A percentile compares a stretch with the other conserved stretches of the same genome.
Conservation (phyloP, 2,113 vertebrate species). For the Petromus typicus region DNA sequence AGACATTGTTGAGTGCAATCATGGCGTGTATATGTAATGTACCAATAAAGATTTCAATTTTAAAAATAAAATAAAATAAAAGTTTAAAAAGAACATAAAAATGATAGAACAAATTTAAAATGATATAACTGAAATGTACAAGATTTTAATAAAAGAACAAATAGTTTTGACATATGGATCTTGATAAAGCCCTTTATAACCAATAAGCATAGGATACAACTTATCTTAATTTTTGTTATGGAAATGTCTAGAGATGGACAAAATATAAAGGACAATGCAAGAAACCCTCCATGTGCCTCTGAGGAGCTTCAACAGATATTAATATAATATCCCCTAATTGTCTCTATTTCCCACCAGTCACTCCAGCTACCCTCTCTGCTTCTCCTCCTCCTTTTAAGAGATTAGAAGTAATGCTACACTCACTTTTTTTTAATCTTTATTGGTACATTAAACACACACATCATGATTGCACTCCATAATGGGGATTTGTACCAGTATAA, state of each 20-base stretch:
- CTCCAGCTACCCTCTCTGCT: background rate
- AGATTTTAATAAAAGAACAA: slow-evolving; percentile 29
- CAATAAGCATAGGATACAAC: background rate
- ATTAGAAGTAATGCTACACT: background rate
- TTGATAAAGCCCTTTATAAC: background rate
- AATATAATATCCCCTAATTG: background rate
- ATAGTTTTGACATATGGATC: background rate
- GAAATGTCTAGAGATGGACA: background rate
- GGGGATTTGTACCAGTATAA: no score
- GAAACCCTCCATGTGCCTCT: background rate
- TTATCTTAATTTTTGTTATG: background rate
- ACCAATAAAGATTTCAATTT: no score
- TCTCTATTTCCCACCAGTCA: background rate
- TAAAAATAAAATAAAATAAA: no score
- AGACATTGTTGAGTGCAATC: no score
- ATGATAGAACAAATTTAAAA: background rate
- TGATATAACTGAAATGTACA: background rate
- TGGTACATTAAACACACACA: no score
- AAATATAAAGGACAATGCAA: background rate
- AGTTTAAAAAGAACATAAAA: no score
- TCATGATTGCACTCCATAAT: no score
- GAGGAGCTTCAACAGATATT: background rate
- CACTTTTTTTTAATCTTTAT: no score
- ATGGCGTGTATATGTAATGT: no score
- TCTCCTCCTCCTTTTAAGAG: background rate